Conservation (phyloP, 1,140 invertebrate species). For the Drosophila pachea region DNA sequence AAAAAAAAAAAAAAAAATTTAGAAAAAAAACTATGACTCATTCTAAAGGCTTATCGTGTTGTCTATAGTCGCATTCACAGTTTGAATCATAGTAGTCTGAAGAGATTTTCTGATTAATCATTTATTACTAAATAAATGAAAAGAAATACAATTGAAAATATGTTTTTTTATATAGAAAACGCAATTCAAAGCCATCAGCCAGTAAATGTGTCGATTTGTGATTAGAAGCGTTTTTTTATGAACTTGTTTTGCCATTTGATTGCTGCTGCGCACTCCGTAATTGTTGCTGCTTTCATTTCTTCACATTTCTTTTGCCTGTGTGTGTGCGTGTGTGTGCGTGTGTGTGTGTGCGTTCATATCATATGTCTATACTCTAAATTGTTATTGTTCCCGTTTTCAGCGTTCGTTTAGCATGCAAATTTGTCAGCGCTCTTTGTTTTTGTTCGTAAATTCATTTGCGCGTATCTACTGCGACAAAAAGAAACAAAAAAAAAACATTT, state of each 20-base stretch:
- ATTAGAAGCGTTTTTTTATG: neutral
- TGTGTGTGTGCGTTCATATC: neutral
- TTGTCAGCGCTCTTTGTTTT: slow-evolving; percentile 37
- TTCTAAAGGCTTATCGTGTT: too few relatives aligned
- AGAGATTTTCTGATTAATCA: too few relatives aligned
- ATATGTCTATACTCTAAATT: slow-evolving; percentile 37
- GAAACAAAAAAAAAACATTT: too few relatives aligned
- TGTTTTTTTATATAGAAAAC: neutral
- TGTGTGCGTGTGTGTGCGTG: neutral
- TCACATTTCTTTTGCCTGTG: neutral
- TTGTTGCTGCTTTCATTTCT: slow-evolving; percentile 41
- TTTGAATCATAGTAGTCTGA: too few relatives aligned
- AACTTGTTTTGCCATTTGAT: neutral
- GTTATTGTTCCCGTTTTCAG: slow-evolving; percentile 41
- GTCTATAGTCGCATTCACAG: too few relatives aligned
- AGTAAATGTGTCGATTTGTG: neutral
- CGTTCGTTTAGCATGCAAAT: slow-evolving; percentile 63
- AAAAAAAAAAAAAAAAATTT: too few relatives aligned
- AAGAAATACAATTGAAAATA: neutral
- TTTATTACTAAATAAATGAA: neutral
- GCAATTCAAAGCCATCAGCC: neutral
- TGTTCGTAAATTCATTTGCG: slow-evolving; percentile 39
- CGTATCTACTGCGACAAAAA: slow-evolving; percentile 10
- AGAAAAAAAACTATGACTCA: too few relatives aligned
- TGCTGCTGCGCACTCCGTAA: slow-evolving; percentile 44